A percentile compares a stretch with the other conserved stretches of the same genome.
phyloP scores from a whole-genome alignment of 2,888 invertebrate genomes.

The Laspeyria flexula region DNA sequence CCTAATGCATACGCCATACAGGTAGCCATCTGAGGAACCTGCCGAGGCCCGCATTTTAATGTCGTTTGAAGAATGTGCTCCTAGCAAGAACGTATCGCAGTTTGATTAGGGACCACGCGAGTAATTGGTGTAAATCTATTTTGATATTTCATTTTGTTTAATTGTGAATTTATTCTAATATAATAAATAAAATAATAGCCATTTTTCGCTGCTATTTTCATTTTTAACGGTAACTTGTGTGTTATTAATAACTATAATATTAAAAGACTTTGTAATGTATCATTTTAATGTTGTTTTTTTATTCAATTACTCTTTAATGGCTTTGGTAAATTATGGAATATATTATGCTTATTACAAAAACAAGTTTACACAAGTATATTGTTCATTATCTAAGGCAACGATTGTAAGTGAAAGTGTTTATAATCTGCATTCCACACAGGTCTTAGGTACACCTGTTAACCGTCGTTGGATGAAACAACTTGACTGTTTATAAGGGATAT shows the following conservation, averaged over 20 bases:
- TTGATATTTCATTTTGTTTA: conserved; percentile 35
- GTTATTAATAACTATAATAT: too few species aligned
- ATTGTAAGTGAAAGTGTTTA: conserved; percentile 43
- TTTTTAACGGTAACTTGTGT: conserved; percentile 5
- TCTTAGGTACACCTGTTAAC: conserved; percentile 59
- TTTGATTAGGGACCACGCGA: conserved; percentile 39
- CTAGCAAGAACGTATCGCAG: conserved; percentile 28
- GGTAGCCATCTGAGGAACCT: conserved; percentile 61
- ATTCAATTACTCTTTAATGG: background rate
- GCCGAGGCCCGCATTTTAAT: conserved; percentile 48
- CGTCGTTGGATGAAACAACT: conserved; percentile 48
- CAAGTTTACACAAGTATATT: too few species aligned
- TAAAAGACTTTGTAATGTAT: background rate
- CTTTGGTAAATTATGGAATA: background rate
- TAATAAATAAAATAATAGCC: too few species aligned
- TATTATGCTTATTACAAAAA: background rate
- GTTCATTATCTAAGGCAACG: background rate
- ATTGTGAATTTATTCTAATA: conserved; percentile 39
- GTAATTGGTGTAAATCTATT: conserved; percentile 40
- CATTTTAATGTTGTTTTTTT: conserved; percentile 6
- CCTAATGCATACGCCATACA: conserved; percentile 81
- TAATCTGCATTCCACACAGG: conserved; percentile 42
- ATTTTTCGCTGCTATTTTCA: conserved; percentile 20
- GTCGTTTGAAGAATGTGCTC: conserved; percentile 41
- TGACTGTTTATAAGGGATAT: conserved; percentile 62